Conservation (phyloP, 2,113 vertebrate species). For the Bothrops jararaca region DNA sequence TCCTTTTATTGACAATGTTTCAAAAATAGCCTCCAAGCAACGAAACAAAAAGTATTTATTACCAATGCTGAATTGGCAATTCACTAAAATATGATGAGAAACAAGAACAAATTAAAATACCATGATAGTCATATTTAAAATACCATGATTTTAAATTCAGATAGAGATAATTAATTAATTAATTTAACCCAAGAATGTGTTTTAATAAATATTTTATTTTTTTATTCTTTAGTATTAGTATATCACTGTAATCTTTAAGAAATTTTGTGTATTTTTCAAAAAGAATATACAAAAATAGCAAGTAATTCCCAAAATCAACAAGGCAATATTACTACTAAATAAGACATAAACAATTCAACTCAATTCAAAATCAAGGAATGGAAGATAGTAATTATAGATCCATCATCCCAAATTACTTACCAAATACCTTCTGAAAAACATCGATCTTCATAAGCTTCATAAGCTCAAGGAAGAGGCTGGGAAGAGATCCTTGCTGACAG, state of each 20-base stretch:
- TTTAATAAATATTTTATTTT: background rate
- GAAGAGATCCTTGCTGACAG: no score
- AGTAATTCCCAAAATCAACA: background rate
- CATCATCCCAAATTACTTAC: background rate
- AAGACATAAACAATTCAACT: background rate
- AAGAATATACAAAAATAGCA: background rate
- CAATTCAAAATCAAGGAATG: background rate
- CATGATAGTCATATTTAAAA: background rate
- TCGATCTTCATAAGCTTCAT: background rate
- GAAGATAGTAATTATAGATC: background rate
- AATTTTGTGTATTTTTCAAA: background rate
- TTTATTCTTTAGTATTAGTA: background rate
- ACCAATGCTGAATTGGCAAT: background rate
- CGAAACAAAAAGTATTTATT: background rate
- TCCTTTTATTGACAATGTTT: background rate
- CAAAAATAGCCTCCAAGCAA: background rate
- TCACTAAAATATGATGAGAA: fast-evolving
- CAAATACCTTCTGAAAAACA: background rate
- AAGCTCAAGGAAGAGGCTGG: background rate
- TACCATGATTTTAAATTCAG: background rate
- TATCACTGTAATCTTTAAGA: background rate
- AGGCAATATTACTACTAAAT: background rate
- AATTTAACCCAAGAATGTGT: background rate
- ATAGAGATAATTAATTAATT: background rate
- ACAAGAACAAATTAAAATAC: slow-evolving; percentile 11